Evolutionary conservation across 2,113 vertebrate genomes (phyloP).

Genomic region (Pavo muticus): DNA sequence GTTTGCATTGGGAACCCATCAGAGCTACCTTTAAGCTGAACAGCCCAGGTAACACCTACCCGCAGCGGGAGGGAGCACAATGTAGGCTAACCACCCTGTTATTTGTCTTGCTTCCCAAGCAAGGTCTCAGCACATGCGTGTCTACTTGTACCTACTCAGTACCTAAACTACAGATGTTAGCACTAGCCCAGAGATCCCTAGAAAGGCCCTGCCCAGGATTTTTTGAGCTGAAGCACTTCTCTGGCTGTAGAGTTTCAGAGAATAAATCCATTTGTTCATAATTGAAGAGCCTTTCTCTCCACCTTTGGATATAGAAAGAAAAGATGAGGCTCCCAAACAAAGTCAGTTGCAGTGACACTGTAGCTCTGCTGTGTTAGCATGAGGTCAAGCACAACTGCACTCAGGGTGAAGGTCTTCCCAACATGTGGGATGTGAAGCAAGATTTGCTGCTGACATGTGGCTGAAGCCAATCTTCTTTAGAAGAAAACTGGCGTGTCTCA

Average conservation of each 20-base stretch:
- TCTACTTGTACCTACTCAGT: neutral
- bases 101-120: neutral
- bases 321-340: neutral
- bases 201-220: fast-evolving
- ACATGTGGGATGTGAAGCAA: neutral
- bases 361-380: fast-evolving
- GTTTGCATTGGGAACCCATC: neutral
- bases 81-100: neutral
- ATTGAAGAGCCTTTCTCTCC: neutral
- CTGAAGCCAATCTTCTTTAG: neutral
- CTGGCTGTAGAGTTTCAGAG: neutral
- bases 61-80: fast-evolving
- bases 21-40: neutral
- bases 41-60: fast-evolving
- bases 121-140: fast-evolving
- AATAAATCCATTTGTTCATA: neutral
- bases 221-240: neutral
- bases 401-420: neutral
- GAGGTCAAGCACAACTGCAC: neutral
- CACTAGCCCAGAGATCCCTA: fast-evolving
- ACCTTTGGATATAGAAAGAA: neutral
- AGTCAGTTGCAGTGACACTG: fast-evolving
- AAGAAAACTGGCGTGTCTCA: neutral
- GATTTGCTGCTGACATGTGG: neutral
- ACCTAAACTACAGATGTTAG: neutral